Percentiles rank a stretch among this genome's conserved stretches.
These are phyloP conservation scores for Chloroceryle inda DNA, from an alignment of 2,797 vertebrate genomes.

Conservation along the genomic window DNA sequence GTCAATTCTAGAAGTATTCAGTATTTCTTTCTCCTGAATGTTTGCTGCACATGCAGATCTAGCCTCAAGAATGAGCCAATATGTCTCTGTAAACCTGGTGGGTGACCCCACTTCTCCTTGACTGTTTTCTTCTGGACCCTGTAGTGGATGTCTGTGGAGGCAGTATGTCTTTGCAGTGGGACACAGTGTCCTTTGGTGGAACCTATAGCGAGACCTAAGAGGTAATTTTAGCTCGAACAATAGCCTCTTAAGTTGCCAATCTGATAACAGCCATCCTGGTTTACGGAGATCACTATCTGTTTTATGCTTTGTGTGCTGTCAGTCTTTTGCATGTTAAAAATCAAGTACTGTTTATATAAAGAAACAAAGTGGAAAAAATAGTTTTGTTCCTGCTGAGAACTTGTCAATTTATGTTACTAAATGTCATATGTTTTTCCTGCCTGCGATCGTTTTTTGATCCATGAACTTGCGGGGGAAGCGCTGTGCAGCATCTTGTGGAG, in stretches of 20 bases:
- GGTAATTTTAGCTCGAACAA: conserved; percentile 64
- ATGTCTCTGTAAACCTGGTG: neutral
- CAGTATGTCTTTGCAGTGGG: neutral
- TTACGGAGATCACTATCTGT: neutral
- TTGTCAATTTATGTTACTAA: conserved; percentile 38
- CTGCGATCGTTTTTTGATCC: neutral
- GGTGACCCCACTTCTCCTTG: neutral
- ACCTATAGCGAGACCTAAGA: neutral
- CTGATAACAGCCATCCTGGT: conserved; percentile 59
- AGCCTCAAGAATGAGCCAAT: neutral
- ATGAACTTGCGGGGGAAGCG: neutral
- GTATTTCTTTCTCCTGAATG: neutral
- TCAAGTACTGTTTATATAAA: neutral
- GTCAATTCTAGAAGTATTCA: neutral
- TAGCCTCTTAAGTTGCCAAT: conserved; percentile 30
- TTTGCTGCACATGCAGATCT: neutral
- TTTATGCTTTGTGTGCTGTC: conserved; percentile 20
- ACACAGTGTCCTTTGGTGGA: conserved; percentile 12
- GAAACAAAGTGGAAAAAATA: conserved; percentile 32
- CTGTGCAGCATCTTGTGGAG: neutral
- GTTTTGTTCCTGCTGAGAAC: neutral
- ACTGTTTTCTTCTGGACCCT: neutral
- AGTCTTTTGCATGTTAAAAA: conserved; percentile 19
- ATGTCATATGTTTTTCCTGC: conserved; percentile 38
- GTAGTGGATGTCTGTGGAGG: neutral